Evolutionary conservation across 2,797 vertebrate species (phyloP).

Genomic region (Pogonophryne albipinna): DNA sequence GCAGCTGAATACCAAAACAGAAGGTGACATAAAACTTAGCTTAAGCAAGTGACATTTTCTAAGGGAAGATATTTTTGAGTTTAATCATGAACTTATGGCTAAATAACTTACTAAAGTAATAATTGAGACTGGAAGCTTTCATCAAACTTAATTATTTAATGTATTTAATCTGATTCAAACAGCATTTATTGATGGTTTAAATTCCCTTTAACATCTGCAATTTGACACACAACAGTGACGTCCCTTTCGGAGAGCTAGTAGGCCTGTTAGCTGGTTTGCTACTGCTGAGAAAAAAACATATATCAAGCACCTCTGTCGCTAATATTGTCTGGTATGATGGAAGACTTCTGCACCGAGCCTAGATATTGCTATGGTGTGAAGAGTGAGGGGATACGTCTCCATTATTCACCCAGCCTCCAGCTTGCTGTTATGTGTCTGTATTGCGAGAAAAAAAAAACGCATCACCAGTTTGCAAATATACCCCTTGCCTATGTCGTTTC

Average conservation of each 20-base stretch:
- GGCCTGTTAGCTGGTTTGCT: slow-evolving; percentile 28
- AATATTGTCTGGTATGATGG: slow-evolving; percentile 68
- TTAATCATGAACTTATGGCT: slow-evolving; percentile 10
- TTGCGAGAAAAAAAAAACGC: slow-evolving; percentile 33
- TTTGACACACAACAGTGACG: slow-evolving; percentile 46
- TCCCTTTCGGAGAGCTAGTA: slow-evolving; percentile 40
- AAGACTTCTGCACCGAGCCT: slow-evolving; percentile 64
- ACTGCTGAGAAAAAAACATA: slow-evolving; percentile 50
- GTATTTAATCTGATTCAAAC: slow-evolving; percentile 51
- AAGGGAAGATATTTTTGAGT: slow-evolving; percentile 10
- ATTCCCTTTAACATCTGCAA: slow-evolving; percentile 36
- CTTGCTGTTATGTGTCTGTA: slow-evolving; percentile 47
- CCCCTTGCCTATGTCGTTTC: slow-evolving; percentile 42
- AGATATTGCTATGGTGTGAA: slow-evolving; percentile 71
- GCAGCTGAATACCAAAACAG: not conserved
- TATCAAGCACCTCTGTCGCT: slow-evolving; percentile 60
- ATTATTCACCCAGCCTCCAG: slow-evolving; percentile 63
- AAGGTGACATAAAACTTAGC: slow-evolving; percentile 2
- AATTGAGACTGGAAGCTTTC: slow-evolving; percentile 27
- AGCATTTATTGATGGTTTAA: slow-evolving; percentile 22
- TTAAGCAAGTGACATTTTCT: too few species aligned
- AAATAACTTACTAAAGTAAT: slow-evolving; percentile 29
- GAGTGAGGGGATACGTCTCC: slow-evolving; percentile 67
- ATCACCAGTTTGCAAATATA: slow-evolving; percentile 39
- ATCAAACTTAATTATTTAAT: slow-evolving; percentile 52